phyloP scores from a whole-genome alignment of 2,888 invertebrate species.

The Craniophora ligustri region DNA sequence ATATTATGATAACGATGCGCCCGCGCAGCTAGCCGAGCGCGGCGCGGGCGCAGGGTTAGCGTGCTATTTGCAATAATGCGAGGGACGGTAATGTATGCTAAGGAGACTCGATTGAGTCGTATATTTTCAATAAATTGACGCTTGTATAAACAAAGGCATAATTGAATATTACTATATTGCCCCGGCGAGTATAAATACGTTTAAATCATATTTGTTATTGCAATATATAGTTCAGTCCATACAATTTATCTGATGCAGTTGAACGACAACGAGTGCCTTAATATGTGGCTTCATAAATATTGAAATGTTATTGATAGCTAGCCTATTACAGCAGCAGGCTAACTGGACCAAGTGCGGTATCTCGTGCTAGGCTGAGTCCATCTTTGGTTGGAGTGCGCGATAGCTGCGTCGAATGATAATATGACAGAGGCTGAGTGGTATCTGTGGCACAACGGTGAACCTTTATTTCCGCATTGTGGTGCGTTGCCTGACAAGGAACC shows the following conservation, averaged over 20 bases:
- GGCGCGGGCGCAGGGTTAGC: slow-evolving; percentile 45
- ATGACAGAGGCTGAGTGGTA: slow-evolving; percentile 51
- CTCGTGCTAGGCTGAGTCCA: slow-evolving; percentile 34
- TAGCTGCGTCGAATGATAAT: slow-evolving; percentile 52
- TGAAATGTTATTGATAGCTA: slow-evolving; percentile 48
- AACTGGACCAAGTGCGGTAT: slow-evolving; percentile 43
- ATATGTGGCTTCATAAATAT: slow-evolving; percentile 41
- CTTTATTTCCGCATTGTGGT: slow-evolving; percentile 64
- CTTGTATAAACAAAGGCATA: slow-evolving; percentile 57
- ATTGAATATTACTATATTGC: slow-evolving; percentile 38
- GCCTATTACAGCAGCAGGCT: slow-evolving; percentile 38
- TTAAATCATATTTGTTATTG: slow-evolving; percentile 42
- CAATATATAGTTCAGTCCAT: slow-evolving; percentile 37
- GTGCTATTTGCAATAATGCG: slow-evolving; percentile 53
- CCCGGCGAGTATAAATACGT: slow-evolving; percentile 23
- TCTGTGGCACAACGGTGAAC: slow-evolving; percentile 56
- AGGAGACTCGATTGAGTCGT: slow-evolving; percentile 54
- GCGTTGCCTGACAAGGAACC: slow-evolving; percentile 58
- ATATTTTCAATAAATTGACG: slow-evolving; percentile 57
- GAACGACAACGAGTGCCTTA: slow-evolving; percentile 33
- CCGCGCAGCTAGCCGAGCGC: slow-evolving; percentile 54
- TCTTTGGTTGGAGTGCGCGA: slow-evolving; percentile 43
- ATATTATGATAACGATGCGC: slow-evolving; percentile 74
- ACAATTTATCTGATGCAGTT: slow-evolving; percentile 34
- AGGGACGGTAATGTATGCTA: slow-evolving; percentile 51